These are phyloP conservation scores for Capromys pilorides DNA, from an alignment of 2,797 vertebrate species.

Conservation along the genomic window DNA sequence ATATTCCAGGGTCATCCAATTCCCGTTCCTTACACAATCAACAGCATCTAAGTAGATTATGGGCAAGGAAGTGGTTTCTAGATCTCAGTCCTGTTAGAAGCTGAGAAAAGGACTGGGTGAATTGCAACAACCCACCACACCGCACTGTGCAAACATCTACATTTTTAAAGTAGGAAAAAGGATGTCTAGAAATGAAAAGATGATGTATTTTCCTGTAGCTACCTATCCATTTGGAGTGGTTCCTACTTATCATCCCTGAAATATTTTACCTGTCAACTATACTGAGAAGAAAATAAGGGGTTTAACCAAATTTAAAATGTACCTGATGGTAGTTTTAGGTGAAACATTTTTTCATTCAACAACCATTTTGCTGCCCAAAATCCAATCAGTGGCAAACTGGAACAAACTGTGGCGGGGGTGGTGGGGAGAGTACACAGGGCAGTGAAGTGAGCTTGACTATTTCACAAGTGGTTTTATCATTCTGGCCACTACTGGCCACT, in stretches of 20 bases:
- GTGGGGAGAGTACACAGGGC: neutral
- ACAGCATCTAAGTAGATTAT: neutral
- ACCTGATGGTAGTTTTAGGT: neutral
- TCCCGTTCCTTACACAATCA: neutral
- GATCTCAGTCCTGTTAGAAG: neutral
- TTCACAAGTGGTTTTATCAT: neutral
- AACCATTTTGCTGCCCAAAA: neutral
- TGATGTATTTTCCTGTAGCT: neutral
- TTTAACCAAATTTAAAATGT: slow-evolving; percentile 13
- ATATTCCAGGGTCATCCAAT: neutral
- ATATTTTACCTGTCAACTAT: neutral
- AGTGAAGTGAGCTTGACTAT: neutral
- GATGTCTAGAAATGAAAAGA: neutral
- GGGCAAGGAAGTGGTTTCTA: neutral
- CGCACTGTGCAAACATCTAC: neutral
- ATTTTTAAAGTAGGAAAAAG: slow-evolving; percentile 7
- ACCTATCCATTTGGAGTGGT: neutral
- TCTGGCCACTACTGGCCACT: too few species aligned
- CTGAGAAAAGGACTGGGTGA: neutral
- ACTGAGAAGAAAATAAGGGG: neutral
- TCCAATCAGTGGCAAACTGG: neutral
- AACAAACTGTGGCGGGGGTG: neutral
- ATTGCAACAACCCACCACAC: neutral
- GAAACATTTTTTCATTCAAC: neutral
- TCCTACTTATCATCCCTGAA: neutral